Conservation (phyloP, 2,113 vertebrate species). For the Macquaria australasica region DNA sequence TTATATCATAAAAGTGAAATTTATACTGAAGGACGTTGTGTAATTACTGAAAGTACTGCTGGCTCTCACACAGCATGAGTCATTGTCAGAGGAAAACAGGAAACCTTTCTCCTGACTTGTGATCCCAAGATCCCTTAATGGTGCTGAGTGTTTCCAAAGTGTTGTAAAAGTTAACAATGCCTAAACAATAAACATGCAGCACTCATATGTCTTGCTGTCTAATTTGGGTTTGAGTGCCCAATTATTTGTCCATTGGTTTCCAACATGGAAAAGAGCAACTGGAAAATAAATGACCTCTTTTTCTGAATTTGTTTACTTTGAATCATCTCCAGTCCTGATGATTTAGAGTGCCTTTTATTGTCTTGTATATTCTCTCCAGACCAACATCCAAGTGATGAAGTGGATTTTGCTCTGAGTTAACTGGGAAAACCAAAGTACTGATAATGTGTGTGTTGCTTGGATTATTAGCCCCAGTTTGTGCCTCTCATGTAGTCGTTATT, state of each 20-base stretch:
- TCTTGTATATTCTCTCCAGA: slow-evolving; percentile 9
- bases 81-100: slow-evolving; percentile 70
- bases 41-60: slow-evolving; percentile 74
- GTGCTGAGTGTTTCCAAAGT: slow-evolving; percentile 51
- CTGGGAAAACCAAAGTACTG: not conserved
- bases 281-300: slow-evolving; percentile 24
- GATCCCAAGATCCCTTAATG: slow-evolving; percentile 56
- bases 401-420: not conserved
- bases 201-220: slow-evolving; percentile 34
- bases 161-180: slow-evolving; percentile 67
- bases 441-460: slow-evolving; percentile 3
- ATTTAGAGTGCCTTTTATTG: slow-evolving; percentile 7
- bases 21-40: slow-evolving; percentile 69
- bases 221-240: slow-evolving; percentile 52
- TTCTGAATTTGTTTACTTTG: slow-evolving; percentile 20
- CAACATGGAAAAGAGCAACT: slow-evolving; percentile 30
- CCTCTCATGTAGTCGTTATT: not conserved
- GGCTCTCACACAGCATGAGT: slow-evolving; percentile 64
- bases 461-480: not conserved
- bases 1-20: slow-evolving; percentile 79
- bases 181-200: slow-evolving; percentile 57
- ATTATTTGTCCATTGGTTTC: slow-evolving; percentile 42
- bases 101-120: slow-evolving; percentile 51
- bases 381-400: slow-evolving; percentile 12
- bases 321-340: slow-evolving; percentile 12